Evolutionary conservation across 2,113 vertebrate species (phyloP).

Genomic region (Vimba vimba): DNA sequence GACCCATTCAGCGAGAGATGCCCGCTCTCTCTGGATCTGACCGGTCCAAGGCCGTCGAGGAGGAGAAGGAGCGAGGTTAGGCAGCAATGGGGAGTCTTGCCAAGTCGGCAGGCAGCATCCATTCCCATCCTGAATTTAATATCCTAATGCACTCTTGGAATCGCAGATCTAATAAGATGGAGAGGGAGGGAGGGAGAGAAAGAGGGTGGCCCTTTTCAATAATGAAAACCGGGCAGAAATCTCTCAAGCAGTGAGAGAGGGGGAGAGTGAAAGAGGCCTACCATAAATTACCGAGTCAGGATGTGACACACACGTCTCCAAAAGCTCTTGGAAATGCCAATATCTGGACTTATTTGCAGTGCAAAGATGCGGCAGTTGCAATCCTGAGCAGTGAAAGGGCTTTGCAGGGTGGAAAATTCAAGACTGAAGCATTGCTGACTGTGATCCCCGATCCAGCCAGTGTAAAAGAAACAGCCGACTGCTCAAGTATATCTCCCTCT

Average conservation of each 20-base stretch:
- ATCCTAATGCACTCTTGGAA: slow-evolving; percentile 53
- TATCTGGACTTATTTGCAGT: slow-evolving; percentile 49
- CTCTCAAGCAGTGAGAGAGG: slow-evolving; percentile 40
- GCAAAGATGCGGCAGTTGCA: slow-evolving; percentile 42
- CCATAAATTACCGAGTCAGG: slow-evolving; percentile 59
- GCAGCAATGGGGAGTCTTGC: slow-evolving; percentile 24
- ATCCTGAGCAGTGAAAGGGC: slow-evolving; percentile 25
- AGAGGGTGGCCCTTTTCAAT: slow-evolving; percentile 41
- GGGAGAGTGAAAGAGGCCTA: slow-evolving; percentile 34
- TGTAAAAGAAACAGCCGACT: slow-evolving; percentile 42
- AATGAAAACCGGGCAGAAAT: slow-evolving; percentile 53
- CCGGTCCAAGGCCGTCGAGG: not conserved
- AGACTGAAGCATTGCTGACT: slow-evolving; percentile 41
- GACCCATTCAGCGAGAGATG: slow-evolving; percentile 43
- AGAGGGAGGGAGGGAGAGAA: slow-evolving; percentile 8
- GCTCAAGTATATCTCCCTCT: slow-evolving; percentile 23
- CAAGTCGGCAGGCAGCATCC: slow-evolving; percentile 40
- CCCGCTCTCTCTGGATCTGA: slow-evolving; percentile 35
- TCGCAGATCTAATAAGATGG: slow-evolving; percentile 49
- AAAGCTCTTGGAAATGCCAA: slow-evolving; percentile 55
- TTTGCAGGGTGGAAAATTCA: slow-evolving; percentile 39
- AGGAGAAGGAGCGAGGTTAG: not conserved
- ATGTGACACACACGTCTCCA: slow-evolving; percentile 57
- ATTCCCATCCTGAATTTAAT: slow-evolving; percentile 56
- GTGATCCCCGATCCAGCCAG: slow-evolving; percentile 19